A percentile compares a stretch with the other conserved stretches of the same genome.
These are phyloP conservation scores for Drosophila insularis DNA, from an alignment of 1,140 invertebrate genomes.

Conservation along the genomic window DNA sequence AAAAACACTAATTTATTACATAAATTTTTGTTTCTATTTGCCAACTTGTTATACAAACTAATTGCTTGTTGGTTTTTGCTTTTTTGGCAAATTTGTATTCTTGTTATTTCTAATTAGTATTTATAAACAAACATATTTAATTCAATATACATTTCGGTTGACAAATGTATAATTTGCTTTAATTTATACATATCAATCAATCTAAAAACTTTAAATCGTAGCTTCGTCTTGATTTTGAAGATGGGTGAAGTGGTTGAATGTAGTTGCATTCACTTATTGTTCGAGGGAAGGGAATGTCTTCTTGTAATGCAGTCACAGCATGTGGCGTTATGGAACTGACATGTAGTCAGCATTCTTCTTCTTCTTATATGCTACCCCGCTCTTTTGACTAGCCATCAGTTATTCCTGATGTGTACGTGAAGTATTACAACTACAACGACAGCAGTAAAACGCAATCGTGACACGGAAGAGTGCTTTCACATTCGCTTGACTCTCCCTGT, in stretches of 20 bases:
- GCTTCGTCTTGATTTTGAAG: too few relatives aligned
- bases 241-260: too few relatives aligned
- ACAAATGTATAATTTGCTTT: too few relatives aligned
- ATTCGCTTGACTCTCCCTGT: background rate
- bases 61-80: too few relatives aligned
- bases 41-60: too few relatives aligned
- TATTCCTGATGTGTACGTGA: background rate
- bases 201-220: background rate
- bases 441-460: conserved; percentile 8
- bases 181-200: too few relatives aligned
- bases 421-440: conserved; percentile 1
- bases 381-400: background rate
- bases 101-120: too few relatives aligned
- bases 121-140: too few relatives aligned
- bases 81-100: too few relatives aligned
- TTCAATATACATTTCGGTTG: too few relatives aligned
- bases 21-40: too few relatives aligned
- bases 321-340: conserved; percentile 18
- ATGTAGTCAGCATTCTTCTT: background rate
- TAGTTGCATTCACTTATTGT: background rate
- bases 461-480: conserved; percentile 16
- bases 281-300: background rate
- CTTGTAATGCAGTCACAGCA: conserved; percentile 11
- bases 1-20: too few relatives aligned
- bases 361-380: background rate